Conservation (phyloP, 2,888 invertebrate genomes). For the Lasioglossum calceatum region DNA sequence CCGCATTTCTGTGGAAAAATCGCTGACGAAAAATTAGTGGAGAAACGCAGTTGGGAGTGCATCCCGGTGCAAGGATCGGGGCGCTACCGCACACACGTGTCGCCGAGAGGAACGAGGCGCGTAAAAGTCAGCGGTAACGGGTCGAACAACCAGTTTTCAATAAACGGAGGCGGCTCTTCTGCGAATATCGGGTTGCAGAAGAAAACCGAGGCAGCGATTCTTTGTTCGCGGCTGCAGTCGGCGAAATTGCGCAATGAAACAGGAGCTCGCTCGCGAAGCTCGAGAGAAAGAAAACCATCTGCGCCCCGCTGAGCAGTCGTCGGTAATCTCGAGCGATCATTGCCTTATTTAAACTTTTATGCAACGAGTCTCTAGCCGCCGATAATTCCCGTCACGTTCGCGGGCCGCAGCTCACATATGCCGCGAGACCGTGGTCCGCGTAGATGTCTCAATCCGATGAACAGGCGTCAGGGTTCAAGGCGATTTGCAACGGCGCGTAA, state of each 20-base stretch:
- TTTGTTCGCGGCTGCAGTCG: conserved; percentile 46
- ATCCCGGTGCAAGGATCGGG: not conserved
- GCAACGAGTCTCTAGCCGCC: conserved; percentile 59
- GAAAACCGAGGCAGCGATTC: conserved; percentile 32
- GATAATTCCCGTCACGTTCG: conserved; percentile 71
- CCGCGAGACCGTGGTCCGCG: conserved; percentile 44
- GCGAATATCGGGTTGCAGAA: conserved; percentile 57
- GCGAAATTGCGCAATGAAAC: conserved; percentile 59
- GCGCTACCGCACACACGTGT: conserved; percentile 18
- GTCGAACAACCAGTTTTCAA: conserved; percentile 55
- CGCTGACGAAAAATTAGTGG: not conserved
- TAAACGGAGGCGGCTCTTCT: conserved; percentile 41
- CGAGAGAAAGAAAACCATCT: conserved; percentile 49
- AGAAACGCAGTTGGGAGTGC: not conserved
- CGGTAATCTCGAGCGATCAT: conserved; percentile 68
- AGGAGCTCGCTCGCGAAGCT: conserved; percentile 33
- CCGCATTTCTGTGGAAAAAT: not conserved
- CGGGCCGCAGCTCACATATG: conserved; percentile 59
- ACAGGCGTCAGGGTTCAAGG: conserved; percentile 57
- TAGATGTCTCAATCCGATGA: conserved; percentile 73
- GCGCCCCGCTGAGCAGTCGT: conserved; percentile 51
- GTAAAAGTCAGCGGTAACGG: conserved; percentile 47
- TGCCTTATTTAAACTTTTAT: conserved; percentile 71
- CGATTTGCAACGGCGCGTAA: conserved; percentile 50
- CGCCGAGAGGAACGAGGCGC: conserved; percentile 43